Evolutionary conservation across 2,888 invertebrate genomes (phyloP).

Genomic region (Polymixis flavicincta): DNA sequence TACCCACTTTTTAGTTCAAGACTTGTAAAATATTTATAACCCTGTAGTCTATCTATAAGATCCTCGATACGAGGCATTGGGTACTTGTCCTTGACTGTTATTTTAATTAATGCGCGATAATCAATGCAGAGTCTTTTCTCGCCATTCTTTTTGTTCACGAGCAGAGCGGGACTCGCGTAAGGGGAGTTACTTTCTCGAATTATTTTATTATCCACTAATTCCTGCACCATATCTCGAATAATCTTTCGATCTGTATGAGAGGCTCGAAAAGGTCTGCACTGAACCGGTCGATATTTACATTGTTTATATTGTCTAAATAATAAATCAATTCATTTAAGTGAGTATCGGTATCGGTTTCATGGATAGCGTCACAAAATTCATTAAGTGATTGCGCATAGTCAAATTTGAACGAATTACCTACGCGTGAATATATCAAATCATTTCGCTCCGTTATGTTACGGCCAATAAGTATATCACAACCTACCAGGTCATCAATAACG

Average conservation of each 20-base stretch:
- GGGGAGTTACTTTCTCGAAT: constrained; percentile 3
- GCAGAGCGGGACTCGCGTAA: constrained; percentile 6
- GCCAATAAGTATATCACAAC: constrained; percentile 9
- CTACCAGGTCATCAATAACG: background rate
- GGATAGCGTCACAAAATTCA: constrained; percentile 9
- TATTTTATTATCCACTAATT: constrained; percentile 4
- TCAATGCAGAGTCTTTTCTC: constrained; percentile 11
- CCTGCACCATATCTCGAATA: constrained; percentile 6
- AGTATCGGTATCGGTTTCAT: constrained; percentile 3
- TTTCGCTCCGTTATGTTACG: constrained; percentile 6
- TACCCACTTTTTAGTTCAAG: constrained; percentile 24
- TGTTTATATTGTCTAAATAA: constrained; percentile 8
- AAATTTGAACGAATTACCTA: constrained; percentile 5
- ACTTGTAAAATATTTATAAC: constrained; percentile 10
- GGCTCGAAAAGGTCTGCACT: constrained; percentile 15
- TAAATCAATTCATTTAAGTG: constrained; percentile 9
- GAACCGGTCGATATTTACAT: constrained; percentile 15
- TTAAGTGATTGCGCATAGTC: background rate
- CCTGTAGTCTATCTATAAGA: constrained; percentile 24
- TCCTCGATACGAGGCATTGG: constrained; percentile 10
- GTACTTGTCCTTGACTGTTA: constrained; percentile 13
- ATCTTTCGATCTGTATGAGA: background rate
- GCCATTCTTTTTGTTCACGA: background rate
- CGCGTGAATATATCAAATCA: constrained; percentile 7
- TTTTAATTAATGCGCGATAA: constrained; percentile 1